phyloP scores from a whole-genome alignment of 2,888 invertebrate species.

The Schizotus pectinicornis region DNA sequence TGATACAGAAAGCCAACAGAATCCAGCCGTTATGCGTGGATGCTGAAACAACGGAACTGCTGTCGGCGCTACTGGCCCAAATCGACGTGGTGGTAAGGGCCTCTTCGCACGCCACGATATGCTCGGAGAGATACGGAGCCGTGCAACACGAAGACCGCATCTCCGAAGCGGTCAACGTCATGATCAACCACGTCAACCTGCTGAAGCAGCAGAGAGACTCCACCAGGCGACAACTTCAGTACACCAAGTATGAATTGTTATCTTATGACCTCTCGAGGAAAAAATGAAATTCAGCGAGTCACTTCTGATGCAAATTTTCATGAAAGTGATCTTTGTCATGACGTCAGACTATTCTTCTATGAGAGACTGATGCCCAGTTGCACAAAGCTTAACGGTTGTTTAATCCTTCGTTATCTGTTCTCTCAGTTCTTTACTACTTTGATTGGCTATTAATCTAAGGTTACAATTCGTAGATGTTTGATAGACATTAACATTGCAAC shows the following conservation, averaged over 20 bases:
- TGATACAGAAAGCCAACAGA: constrained; percentile 55
- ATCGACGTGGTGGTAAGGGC: constrained; percentile 55
- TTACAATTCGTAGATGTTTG: too few relatives aligned
- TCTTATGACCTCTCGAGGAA: background rate
- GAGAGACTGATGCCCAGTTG: too few relatives aligned
- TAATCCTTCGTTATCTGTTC: too few relatives aligned
- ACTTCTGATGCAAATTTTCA: too few relatives aligned
- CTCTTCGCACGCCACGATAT: constrained; percentile 50
- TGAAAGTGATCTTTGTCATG: too few relatives aligned
- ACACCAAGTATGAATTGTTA: constrained; percentile 59
- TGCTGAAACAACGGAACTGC: constrained; percentile 61
- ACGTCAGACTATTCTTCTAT: too few relatives aligned
- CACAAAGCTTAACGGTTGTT: too few relatives aligned
- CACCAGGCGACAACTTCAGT: constrained; percentile 63
- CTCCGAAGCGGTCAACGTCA: constrained; percentile 63
- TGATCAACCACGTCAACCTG: constrained; percentile 65
- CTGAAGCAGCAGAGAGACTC: constrained; percentile 63
- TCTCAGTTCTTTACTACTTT: too few relatives aligned
- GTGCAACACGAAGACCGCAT: constrained; percentile 66
- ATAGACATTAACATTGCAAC: too few relatives aligned
- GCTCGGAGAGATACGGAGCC: constrained; percentile 61
- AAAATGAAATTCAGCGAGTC: too few relatives aligned
- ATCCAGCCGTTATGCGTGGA: constrained; percentile 61
- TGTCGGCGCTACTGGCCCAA: constrained; percentile 61
- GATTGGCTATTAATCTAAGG: too few relatives aligned